Evolutionary conservation across 2,888 invertebrate genomes (phyloP).

Genomic region (Torymus auratus): DNA sequence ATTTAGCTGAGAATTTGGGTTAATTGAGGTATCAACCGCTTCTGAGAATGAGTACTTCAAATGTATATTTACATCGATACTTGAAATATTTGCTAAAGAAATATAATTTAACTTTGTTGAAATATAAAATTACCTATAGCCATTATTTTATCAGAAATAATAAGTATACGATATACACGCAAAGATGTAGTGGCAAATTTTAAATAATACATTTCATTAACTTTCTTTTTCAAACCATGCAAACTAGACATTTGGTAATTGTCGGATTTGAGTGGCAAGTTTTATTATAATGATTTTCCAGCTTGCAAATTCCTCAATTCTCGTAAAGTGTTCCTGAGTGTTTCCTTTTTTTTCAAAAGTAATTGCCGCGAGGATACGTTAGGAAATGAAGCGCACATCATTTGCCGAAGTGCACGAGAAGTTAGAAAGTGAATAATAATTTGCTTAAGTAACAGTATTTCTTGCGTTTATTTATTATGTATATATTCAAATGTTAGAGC

Average conservation of each 20-base stretch:
- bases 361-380: neutral
- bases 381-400: neutral
- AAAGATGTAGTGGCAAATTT: neutral
- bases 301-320: neutral
- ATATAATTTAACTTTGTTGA: constrained; percentile 1
- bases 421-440: constrained; percentile 28
- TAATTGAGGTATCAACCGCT: too few species aligned
- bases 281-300: constrained; percentile 15
- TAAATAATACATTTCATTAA: neutral
- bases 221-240: neutral
- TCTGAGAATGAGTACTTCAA: too few species aligned
- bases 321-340: neutral
- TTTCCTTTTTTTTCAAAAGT: neutral
- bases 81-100: neutral
- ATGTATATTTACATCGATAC: too few species aligned
- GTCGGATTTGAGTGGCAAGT: neutral
- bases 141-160: constrained; percentile 4
- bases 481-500: too few species aligned
- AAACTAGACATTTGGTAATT: neutral
- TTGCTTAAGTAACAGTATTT: constrained; percentile 19
- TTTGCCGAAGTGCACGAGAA: constrained; percentile 1
- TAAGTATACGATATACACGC: neutral
- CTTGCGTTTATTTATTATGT: neutral
- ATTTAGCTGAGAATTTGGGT: too few species aligned
- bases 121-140: neutral